These are phyloP conservation scores for Capricornis sumatraensis DNA, from an alignment of 2,113 vertebrate genomes.

Conservation along the genomic window DNA sequence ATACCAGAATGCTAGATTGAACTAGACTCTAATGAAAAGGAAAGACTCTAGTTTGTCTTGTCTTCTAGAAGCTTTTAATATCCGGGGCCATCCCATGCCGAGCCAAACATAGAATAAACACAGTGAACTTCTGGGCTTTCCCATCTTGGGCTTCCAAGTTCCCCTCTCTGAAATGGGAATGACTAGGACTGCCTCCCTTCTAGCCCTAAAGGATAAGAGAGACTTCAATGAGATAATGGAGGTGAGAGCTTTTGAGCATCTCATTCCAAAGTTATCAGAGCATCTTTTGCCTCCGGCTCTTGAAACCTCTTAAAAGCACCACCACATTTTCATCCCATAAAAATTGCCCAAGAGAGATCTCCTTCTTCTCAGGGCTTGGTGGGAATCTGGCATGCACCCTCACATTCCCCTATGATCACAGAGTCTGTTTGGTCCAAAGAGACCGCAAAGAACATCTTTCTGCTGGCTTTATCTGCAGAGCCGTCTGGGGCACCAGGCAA, in stretches of 20 bases:
- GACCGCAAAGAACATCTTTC: constrained; percentile 50
- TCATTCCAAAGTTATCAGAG: constrained; percentile 51
- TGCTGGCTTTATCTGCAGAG: neutral
- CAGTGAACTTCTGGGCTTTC: neutral
- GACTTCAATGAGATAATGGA: constrained; percentile 39
- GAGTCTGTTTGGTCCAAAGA: constrained; percentile 39
- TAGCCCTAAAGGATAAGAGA: neutral
- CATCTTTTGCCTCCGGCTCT: constrained; percentile 65
- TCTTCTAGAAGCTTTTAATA: neutral
- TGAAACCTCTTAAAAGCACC: constrained; percentile 66
- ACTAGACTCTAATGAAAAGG: neutral
- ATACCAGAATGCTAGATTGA: neutral
- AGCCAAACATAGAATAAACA: neutral
- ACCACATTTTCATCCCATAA: constrained; percentile 58
- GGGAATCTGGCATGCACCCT: constrained; percentile 54
- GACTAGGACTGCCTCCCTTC: neutral
- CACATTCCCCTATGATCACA: constrained; percentile 54
- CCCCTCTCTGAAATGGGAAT: neutral
- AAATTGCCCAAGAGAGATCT: constrained; percentile 63
- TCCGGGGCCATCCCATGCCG: neutral
- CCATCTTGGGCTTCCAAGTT: neutral
- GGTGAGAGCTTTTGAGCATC: constrained; percentile 17
- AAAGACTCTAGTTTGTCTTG: neutral
- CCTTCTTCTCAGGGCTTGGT: constrained; percentile 46
- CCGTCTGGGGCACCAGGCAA: neutral